Evolutionary conservation across 37 sponge, comb jelly and placozoan species (phyloP), one percentile per base, ranked within the genome.

Genomic region (Theonella swinhoei): DNA sequence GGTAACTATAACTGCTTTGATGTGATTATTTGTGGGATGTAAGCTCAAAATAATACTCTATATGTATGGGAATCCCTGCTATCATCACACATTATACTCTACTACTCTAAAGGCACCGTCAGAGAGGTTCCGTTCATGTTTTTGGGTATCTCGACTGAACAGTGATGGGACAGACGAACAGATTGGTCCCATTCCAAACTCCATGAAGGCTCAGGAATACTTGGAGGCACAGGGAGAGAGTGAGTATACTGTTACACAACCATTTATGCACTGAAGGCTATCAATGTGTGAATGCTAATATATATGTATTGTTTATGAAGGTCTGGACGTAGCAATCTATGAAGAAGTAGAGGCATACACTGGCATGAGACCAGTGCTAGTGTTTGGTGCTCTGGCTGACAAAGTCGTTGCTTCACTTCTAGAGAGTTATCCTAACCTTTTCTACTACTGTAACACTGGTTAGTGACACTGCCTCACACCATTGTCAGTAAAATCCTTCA

Each of bases 311-410:
- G n/a, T 38, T 68, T 39, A 32, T 76, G 1, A 70, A 83, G 93
- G 71, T 1, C 19, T 88, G 62, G 79, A 72, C 31, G 7, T 64
- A 58, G 72, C 89, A 30, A n/a, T 88, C 38, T 93, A 93, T 62
- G 89, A 88, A 62, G 93, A 93, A 74, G 93, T 93, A 68, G 93
- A 93, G 70, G 74, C 93, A 2, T 88, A 72, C 79, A 84, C 62
- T 60, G 86, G 75, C 25, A 24, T 34, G 30, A 69, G 89, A 36
- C 93, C 93, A 40, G 89, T 93, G 28, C 47, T 93, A 8, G 39
- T 93, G n/a, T 82, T 85, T 76, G 93, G 93, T 9, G 93, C 81
- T 0, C 68, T 88, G 23, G 82, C 86, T 9, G 83, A 82, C 33
- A 86, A 78, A 26, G 84, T 93, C 8, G 64, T 79, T 1, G 25